Evolutionary conservation across 2,797 vertebrate species (phyloP).

Genomic region (Dendrocincla tyrannina): DNA sequence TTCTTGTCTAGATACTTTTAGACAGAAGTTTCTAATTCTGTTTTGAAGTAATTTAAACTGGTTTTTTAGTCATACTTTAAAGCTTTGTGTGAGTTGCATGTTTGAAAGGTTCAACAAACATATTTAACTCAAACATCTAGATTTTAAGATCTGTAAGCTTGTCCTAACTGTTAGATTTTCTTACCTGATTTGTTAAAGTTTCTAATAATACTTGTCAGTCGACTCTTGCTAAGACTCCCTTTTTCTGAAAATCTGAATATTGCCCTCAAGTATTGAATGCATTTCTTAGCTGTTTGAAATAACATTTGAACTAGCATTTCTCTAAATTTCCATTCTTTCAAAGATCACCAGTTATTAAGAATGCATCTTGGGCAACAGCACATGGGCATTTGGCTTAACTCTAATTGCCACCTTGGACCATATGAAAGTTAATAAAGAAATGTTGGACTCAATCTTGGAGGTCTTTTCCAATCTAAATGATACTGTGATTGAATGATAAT

Average conservation of each 20-base stretch:
- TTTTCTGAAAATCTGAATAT: too few relatives aligned
- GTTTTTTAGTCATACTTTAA: too few relatives aligned
- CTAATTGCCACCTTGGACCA: background rate
- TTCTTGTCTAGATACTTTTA: background rate
- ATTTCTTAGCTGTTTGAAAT: background rate
- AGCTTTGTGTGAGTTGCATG: too few relatives aligned
- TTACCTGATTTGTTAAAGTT: too few relatives aligned
- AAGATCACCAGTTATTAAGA: background rate
- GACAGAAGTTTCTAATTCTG: too few relatives aligned
- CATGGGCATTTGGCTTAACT: background rate
- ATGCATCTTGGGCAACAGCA: background rate
- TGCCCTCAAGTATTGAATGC: background rate
- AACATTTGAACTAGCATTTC: background rate
- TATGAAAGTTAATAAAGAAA: background rate
- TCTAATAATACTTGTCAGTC: too few relatives aligned
- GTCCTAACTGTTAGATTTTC: too few relatives aligned
- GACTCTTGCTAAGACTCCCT: too few relatives aligned
- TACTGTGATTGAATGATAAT: background rate
- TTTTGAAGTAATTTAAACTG: too few relatives aligned
- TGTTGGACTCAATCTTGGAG: background rate
- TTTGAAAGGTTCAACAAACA: too few relatives aligned
- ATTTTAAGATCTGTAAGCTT: too few relatives aligned
- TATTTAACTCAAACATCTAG: too few relatives aligned
- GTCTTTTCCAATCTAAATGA: background rate
- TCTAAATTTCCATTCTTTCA: background rate